Evolutionary conservation across 2,888 invertebrate genomes (phyloP).

Genomic region (Liodrosophila aerea): DNA sequence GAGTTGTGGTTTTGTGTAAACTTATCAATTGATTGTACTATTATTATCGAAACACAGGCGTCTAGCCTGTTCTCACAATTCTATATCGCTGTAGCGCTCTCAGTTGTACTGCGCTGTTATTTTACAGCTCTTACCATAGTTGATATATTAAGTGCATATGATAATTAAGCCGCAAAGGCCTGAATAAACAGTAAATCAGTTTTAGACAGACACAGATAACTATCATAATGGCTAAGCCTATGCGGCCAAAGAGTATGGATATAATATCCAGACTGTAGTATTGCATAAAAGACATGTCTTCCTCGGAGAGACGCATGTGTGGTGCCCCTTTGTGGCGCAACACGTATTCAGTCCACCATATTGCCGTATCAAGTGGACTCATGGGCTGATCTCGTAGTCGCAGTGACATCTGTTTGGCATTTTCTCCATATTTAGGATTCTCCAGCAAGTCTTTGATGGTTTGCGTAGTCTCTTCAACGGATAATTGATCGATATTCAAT

Average conservation of each 20-base stretch:
- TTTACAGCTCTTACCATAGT: no score
- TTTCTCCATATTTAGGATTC: conserved; percentile 36
- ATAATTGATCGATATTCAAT: conserved; percentile 62
- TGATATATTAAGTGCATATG: conserved; percentile 15
- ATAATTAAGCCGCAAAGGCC: not conserved
- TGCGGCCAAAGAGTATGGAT: conserved; percentile 33
- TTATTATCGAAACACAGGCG: conserved; percentile 3
- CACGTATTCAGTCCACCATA: conserved; percentile 79
- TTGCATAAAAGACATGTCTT: conserved; percentile 64
- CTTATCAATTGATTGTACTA: conserved; percentile 9
- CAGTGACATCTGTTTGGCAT: conserved; percentile 48
- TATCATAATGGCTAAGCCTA: conserved; percentile 32
- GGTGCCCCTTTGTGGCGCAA: conserved; percentile 68
- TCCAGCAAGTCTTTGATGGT: conserved; percentile 47
- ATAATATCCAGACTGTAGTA: conserved; percentile 68
- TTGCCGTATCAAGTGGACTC: conserved; percentile 64
- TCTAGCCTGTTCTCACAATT: not conserved
- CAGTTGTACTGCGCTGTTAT: not conserved
- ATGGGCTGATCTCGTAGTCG: conserved; percentile 60
- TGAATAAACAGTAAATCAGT: conserved; percentile 38
- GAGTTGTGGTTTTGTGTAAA: not conserved
- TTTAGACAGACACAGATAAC: conserved; percentile 27
- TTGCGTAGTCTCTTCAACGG: conserved; percentile 18
- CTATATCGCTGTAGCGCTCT: not conserved
- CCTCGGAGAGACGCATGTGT: conserved; percentile 61